phyloP scores from a whole-genome alignment of 2,797 vertebrate genomes.

The Betta splendens region DNA sequence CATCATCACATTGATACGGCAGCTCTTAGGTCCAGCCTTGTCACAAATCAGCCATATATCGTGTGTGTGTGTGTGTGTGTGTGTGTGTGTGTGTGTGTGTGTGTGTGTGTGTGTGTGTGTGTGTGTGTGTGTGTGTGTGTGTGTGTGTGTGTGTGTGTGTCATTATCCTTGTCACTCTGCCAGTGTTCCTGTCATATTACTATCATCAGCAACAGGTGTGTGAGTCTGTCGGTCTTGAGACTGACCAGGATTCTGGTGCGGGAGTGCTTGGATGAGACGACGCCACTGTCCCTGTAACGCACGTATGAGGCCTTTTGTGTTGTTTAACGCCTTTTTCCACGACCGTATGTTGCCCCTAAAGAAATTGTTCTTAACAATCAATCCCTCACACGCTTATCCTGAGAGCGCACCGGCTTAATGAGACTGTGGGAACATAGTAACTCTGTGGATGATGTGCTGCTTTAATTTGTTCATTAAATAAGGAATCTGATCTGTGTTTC shows the following conservation, averaged over 20 bases:
- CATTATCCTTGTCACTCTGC: slow-evolving; percentile 61
- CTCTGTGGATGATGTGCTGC: slow-evolving; percentile 44
- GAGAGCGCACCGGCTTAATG: slow-evolving; percentile 57
- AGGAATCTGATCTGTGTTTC: slow-evolving; percentile 54
- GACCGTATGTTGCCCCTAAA: slow-evolving; percentile 22
- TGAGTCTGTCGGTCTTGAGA: slow-evolving; percentile 11
- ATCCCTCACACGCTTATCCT: slow-evolving; percentile 43
- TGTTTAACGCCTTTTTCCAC: slow-evolving; percentile 23
- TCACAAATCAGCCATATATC: slow-evolving; percentile 55
- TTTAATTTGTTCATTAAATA: slow-evolving; percentile 53
- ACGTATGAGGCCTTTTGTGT: slow-evolving; percentile 20
- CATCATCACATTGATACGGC: slow-evolving; percentile 62
- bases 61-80: slow-evolving; percentile 12
- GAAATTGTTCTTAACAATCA: slow-evolving; percentile 33
- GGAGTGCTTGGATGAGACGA: slow-evolving; percentile 36
- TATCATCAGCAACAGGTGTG: slow-evolving; percentile 57
- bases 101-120: slow-evolving; percentile 10
- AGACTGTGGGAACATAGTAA: slow-evolving; percentile 50
- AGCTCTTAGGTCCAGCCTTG: slow-evolving; percentile 50
- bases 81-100: slow-evolving; percentile 18
- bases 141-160: slow-evolving; percentile 28
- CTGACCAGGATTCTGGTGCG: slow-evolving; percentile 41
- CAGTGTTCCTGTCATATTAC: slow-evolving; percentile 56
- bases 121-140: slow-evolving; percentile 16
- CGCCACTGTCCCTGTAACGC: slow-evolving; percentile 34